Evolutionary conservation across 1,140 invertebrate species (phyloP).

Genomic region (Cotesia vestalis): DNA sequence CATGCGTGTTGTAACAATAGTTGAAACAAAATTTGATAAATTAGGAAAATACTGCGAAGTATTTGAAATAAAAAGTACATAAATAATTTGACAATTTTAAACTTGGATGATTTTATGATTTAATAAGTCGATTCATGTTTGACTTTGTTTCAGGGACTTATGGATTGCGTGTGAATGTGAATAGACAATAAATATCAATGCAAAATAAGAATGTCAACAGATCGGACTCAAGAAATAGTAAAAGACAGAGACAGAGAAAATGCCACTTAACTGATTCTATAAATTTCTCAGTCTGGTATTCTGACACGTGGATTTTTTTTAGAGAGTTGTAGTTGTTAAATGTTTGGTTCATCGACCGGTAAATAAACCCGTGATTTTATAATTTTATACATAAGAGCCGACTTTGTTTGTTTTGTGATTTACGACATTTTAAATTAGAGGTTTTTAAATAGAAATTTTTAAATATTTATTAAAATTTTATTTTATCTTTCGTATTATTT

Average conservation of each 20-base stretch:
- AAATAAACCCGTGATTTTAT: neutral
- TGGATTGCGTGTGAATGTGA: slow-evolving; percentile 14
- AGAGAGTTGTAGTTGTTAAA: too few species aligned
- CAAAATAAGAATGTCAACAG: slow-evolving; percentile 23
- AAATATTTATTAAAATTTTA: neutral
- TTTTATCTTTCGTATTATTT: neutral
- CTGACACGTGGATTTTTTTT: slow-evolving; percentile 21
- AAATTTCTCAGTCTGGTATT: slow-evolving; percentile 7
- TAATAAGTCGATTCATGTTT: too few species aligned
- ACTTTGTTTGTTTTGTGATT: too few species aligned
- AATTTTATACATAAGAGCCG: too few species aligned
- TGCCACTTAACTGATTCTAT: slow-evolving; percentile 15
- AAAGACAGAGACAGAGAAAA: neutral
- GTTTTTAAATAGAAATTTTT: neutral
- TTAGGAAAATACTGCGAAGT: too few species aligned
- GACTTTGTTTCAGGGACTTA: slow-evolving; percentile 45
- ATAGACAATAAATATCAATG: slow-evolving; percentile 45
- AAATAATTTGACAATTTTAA: too few species aligned
- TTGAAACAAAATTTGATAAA: too few species aligned
- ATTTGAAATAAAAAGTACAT: too few species aligned
- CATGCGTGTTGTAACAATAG: too few species aligned
- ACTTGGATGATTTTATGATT: too few species aligned
- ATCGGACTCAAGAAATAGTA: too few species aligned
- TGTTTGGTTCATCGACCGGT: slow-evolving; percentile 3
- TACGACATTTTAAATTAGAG: too few species aligned